Base-by-base conservation (phyloP, 1,140 invertebrate species). In the Eurosta solidaginis region DNA sequence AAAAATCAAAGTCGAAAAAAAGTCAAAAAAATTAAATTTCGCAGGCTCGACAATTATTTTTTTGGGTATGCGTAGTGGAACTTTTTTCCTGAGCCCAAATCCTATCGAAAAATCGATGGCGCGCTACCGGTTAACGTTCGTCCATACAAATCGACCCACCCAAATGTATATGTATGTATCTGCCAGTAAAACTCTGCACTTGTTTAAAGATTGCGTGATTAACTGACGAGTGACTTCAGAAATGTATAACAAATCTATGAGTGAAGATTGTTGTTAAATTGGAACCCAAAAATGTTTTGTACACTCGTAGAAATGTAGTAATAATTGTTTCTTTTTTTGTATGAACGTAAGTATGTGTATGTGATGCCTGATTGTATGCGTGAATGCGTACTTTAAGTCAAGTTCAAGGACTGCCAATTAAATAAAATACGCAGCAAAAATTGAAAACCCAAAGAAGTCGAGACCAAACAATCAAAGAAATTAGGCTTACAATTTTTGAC, bases 401-500 rank as follows among this genome's bases (percentile, higher is more conserved):
- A 85, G 84, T 85, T 85, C 84, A 85, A 85, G 84, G 84, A 85
- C 84, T 85, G 84, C 83, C 84, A 85, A 85, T 85, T 85, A 85
- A 85, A 85, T 85, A 85, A 83, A 85, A 85, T 76, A 50, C 33
- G 49, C 40, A 45, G 49, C 75, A 76, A 20, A 45, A 54, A 74
- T 33, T 74, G 75, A 20, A 54, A 76, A 76, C n/a, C 14, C 36
- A 76, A 45, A 76, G 44, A 52, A 50, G 27, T n/a, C 25, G 27
- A 75, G 42, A 20, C 7, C 25, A 27, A 5, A 52, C n/a, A 33
- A 14, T n/a, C 10, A 22, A 20, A 36, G 25, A 0, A 29, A 76
- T 49, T 20, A 49, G 25, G 25, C 22, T 10, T 2, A 29, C 6
- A 20, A 73, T 20, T 4, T 14, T 12, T 12, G 14, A 7, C 3